A percentile compares a stretch with the other conserved stretches of the same genome.
These are phyloP conservation scores for Meandrina meandrites DNA, from an alignment of 92 coral and sea anemone genomes.

Conservation along the genomic window DNA sequence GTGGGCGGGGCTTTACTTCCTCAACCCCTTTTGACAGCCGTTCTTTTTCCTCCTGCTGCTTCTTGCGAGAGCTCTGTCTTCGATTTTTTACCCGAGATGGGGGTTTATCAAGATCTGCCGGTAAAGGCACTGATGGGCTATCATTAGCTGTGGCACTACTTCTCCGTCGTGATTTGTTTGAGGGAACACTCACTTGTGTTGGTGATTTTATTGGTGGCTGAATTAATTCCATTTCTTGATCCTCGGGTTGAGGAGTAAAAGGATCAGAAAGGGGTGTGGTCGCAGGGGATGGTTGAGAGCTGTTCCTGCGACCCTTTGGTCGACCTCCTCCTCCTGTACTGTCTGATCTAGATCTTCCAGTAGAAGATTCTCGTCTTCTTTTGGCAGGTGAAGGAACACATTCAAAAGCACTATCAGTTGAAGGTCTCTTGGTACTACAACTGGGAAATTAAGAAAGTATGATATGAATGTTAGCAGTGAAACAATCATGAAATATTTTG, in stretches of 20 bases:
- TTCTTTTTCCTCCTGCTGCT: constrained; percentile 77
- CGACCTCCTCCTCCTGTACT: constrained; percentile 71
- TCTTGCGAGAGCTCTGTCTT: constrained; percentile 75
- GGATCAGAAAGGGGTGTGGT: constrained; percentile 69
- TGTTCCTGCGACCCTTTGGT: constrained; percentile 80
- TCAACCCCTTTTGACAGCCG: constrained; percentile 61
- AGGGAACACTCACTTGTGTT: constrained; percentile 55
- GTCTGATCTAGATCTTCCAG: constrained; percentile 82
- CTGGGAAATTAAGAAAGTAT: background rate
- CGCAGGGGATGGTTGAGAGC: constrained; percentile 78
- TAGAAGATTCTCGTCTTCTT: constrained; percentile 83
- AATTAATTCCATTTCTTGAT: constrained; percentile 65
- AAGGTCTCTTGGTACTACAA: constrained; percentile 74
- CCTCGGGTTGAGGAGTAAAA: constrained; percentile 79
- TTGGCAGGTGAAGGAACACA: constrained; percentile 78
- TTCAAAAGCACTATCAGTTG: constrained; percentile 63
- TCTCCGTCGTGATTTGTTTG: constrained; percentile 62
- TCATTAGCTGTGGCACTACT: constrained; percentile 74
- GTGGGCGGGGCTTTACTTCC: constrained; percentile 47
- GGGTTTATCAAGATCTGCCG: constrained; percentile 68
- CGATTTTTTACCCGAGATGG: constrained; percentile 73
- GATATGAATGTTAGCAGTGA: background rate
- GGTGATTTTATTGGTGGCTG: constrained; percentile 74
- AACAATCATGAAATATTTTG: no score
- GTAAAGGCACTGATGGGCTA: constrained; percentile 76